phyloP scores from a whole-genome alignment of 2,113 vertebrate species.

The Corydoras sp. region DNA sequence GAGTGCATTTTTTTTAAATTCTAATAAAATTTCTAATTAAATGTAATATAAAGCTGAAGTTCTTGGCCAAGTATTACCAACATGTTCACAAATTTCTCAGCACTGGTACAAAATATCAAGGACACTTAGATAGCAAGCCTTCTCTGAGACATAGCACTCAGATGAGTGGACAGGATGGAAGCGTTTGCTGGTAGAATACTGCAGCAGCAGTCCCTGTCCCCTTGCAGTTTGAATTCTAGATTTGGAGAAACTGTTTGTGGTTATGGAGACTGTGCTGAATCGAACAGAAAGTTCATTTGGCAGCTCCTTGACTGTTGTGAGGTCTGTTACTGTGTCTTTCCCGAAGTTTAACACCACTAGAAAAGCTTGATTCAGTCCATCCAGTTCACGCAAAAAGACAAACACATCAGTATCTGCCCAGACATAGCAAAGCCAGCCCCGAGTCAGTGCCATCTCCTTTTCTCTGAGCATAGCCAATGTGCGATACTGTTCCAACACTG shows the following conservation, averaged over 20 bases:
- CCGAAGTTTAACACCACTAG: constrained; percentile 89
- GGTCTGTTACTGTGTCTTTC: constrained; percentile 53
- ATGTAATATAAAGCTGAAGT: no score
- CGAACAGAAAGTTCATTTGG: constrained; percentile 64
- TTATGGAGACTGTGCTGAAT: constrained; percentile 69
- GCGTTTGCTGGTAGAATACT: constrained; percentile 64
- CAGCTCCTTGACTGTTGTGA: constrained; percentile 65
- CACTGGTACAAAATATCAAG: constrained; percentile 74
- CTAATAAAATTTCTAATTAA: no score
- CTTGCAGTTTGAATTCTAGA: constrained; percentile 57
- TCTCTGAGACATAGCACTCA: constrained; percentile 81
- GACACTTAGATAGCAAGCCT: constrained; percentile 78
- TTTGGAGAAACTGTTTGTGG: constrained; percentile 52
- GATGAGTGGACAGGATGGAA: constrained; percentile 62
- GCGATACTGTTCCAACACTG: constrained; percentile 76
- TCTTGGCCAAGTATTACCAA: no score
- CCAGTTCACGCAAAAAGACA: constrained; percentile 79
- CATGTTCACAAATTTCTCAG: constrained; percentile 43
- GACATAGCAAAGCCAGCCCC: constrained; percentile 88
- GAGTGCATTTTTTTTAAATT: no score
- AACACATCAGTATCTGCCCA: constrained; percentile 65
- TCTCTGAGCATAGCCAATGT: constrained; percentile 68
- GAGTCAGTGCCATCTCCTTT: constrained; percentile 67
- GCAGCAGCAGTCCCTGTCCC: constrained; percentile 82
- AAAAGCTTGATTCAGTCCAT: constrained; percentile 74